Evolutionary conservation across 2,113 vertebrate species (phyloP), one percentile per base, ranked within the genome.

Genomic region (Gallinago media): DNA sequence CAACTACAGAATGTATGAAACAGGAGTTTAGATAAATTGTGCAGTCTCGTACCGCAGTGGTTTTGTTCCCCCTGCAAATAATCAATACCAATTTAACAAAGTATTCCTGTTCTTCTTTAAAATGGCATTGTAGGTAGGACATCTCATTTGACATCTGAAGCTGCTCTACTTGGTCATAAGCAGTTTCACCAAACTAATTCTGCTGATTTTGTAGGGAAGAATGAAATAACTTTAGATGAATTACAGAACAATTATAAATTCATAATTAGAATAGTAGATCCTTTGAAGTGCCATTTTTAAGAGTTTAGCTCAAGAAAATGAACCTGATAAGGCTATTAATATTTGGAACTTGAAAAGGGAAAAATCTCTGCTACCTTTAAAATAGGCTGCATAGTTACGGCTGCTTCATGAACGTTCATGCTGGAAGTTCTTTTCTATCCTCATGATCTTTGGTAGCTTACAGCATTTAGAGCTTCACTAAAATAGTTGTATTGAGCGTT

Each of bases 381-480:
- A 4, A 70, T 58, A 66, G 72, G 32, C 89, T 87, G 70, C 59
- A 16, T 47, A 75, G 67, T 81, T 78, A 56, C 2, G 15, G 56
- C 90, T 61, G 44, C 58, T 96, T 79, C 42, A 23, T 73, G 50
- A 95, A 67, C 23, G 40, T 80, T 88, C 46, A 29, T 88, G 58
- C n/a, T 91, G 79, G 49, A 92, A 90, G 34, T 86, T 88, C 38
- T 74, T 94, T 81, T 80, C 72, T 71, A 10, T 62, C 47, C 21
- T 86, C 32, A 46, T 88, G 73, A 55, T 88, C 50, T 86, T 73
- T 58, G 55, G 59, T 88, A 77, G 59, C 83, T 91, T 90, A 70
- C 31, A 50, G 42, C 68, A 67, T 94, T 89, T 91, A 88, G 72
- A 92, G 81, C 91, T 92, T 94, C 62, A 82, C 38, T 79, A 47